Base-by-base conservation (phyloP, 2,797 vertebrate genomes). In the Gymnothorax reevesii region DNA sequence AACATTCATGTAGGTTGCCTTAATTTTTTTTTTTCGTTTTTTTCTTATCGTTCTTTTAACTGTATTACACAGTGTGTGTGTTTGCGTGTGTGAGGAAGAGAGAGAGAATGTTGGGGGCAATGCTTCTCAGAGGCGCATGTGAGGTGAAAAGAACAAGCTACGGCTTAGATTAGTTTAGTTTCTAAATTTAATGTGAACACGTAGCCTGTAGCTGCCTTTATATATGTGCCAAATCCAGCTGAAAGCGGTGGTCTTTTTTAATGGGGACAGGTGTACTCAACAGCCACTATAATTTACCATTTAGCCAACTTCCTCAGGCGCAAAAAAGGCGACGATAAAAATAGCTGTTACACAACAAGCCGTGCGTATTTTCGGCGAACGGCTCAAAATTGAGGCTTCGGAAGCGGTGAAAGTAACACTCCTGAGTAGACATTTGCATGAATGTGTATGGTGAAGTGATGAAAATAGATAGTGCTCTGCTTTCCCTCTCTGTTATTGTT, bases 401-500 rank as follows among this genome's bases (percentile, higher is more conserved):
- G 10, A 33, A 87, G 33, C 33, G 33, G 33, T 42, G 33, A 42
- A 71, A 17, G 8, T 57, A 54, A 69, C 66, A 59, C 86, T 69
- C 42, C 69, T 42, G 64, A 62, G 83, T 84, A 62, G 22, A 60
- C 82, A 88, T 73, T 55, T 83, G 27, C 82, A 62, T 69, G 20
- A 62, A 66, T 73, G 86, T 90, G 89, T 86, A 83, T 83, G 86
- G 80, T 87, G 88, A 90, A 90, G 82, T 85, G 88, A 89, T 91
- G 92, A 91, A 92, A 92, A 92, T 93, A 92, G 90, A 89, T 42
- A 27, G 82, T 87, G 54, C 77, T 89, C 89, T 66, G 89, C 87
- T 90, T 87, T 90, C 87, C 90, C 77, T 62, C 88, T 90, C 87
- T 42, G 89, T 89, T 90, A 89, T 91, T 91, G 91, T 89, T 89